Percentiles rank a stretch among this genome's conserved stretches.
Conservation (phyloP, 2,113 vertebrate genomes). For the Diadophis punctatus region DNA sequence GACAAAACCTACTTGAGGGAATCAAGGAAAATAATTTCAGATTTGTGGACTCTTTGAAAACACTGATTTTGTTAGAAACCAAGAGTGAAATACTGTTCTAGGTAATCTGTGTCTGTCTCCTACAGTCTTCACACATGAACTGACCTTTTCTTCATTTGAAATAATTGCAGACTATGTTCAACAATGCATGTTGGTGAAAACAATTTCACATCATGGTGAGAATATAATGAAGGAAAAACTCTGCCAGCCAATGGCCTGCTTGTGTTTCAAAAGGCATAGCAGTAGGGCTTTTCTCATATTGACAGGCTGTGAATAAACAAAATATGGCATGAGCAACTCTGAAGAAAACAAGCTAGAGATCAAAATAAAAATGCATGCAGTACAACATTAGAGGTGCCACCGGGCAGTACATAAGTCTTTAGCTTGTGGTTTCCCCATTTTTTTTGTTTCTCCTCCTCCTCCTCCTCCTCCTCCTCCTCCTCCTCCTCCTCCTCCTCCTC, state of each 20-base stretch:
- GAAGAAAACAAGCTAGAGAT: not conserved
- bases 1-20: slow-evolving; percentile 19
- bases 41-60: not conserved
- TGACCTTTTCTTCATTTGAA: slow-evolving; percentile 34
- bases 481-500: too few species aligned
- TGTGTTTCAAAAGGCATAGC: not conserved
- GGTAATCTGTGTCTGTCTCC: not conserved
- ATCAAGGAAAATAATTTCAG: slow-evolving; percentile 2
- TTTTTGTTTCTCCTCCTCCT: not conserved
- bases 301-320: not conserved
- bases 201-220: slow-evolving; percentile 14
- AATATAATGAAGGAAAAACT: slow-evolving; percentile 14
- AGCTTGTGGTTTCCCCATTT: too few species aligned
- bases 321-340: not conserved
- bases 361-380: not conserved
- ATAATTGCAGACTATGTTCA: slow-evolving; percentile 9
- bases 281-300: not conserved
- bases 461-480: too few species aligned
- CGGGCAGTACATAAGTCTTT: not conserved
- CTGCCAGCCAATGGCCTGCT: not conserved
- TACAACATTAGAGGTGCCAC: not conserved
- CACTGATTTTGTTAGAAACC: not conserved
- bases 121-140: slow-evolving; percentile 1
- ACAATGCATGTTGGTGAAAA: not conserved
- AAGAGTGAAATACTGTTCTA: not conserved